Evolutionary conservation across 2,797 vertebrate genomes (phyloP).

Genomic region (Acipenser transmontanus): DNA sequence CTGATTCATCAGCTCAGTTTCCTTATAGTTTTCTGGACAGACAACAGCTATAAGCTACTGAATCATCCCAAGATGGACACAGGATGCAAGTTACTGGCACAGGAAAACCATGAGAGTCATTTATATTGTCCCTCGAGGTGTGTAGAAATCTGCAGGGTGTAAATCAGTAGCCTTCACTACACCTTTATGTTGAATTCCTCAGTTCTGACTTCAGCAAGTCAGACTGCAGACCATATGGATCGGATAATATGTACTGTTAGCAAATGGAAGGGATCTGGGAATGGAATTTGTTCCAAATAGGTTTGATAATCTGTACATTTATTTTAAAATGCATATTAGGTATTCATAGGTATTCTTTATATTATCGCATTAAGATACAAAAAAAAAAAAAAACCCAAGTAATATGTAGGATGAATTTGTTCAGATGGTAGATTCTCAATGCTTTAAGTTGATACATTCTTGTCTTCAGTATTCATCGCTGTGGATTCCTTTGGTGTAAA

Average conservation of each 20-base stretch:
- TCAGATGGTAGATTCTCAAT: too few species aligned
- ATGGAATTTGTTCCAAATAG: slow-evolving; percentile 1
- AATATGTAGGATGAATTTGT: too few species aligned
- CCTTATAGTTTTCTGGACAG: slow-evolving; percentile 12
- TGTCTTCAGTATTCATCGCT: too few species aligned
- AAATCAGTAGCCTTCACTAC: slow-evolving; percentile 3
- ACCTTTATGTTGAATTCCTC: background rate
- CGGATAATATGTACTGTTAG: slow-evolving; percentile 4
- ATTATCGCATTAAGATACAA: too few species aligned
- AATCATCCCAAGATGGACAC: background rate
- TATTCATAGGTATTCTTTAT: too few species aligned
- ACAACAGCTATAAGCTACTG: background rate
- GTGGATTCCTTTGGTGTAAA: too few species aligned
- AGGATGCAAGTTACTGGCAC: background rate
- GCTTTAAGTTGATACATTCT: too few species aligned
- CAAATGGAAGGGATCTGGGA: too few species aligned
- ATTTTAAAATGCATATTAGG: too few species aligned
- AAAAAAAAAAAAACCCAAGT: too few species aligned
- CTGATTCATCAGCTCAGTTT: background rate
- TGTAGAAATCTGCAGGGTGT: slow-evolving; percentile 3
- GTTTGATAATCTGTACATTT: background rate
- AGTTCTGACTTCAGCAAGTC: background rate
- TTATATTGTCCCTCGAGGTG: background rate
- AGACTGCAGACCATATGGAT: slow-evolving; percentile 27
- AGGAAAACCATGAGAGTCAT: background rate